Evolutionary conservation across 2,888 invertebrate genomes (phyloP), one percentile per base, ranked within the genome.

Genomic region (Epinotia nisella): DNA sequence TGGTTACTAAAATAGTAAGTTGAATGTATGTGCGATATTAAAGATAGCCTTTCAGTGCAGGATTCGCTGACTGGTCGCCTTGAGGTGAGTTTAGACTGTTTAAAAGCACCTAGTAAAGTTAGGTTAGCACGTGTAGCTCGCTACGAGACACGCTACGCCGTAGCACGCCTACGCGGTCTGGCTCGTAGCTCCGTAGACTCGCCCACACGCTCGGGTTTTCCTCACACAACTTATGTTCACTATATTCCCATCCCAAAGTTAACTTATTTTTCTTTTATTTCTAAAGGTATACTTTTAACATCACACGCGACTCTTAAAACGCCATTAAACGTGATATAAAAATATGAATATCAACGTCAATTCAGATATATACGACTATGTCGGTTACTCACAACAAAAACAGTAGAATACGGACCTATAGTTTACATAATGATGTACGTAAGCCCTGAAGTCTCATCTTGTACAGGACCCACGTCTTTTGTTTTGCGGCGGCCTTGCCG

Each of bases 121-220:
- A 58, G 59, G 49, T 49, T 78, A 83, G 79, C 88, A 87, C 88
- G 88, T 87, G 88, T 84, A 82, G 81, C 85, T n/a, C 89, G 87
- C 88, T 86, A 82, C 79, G 58, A 73, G 72, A 80, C 87, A 89
- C 87, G 84, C 85, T 90, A 89, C 88, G 84, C 66, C 77, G 87
- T 87, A 87, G 91, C 88, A 83, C 87, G 87, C 92, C 92, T 91
- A 92, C 92, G 90, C 90, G 82, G 90, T 90, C 91, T 92, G 86
- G 80, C 83, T 82, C 90, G 90, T 89, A 91, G 90, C 87, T 77
- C 80, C 84, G 88, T 86, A 93, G 93, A 93, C 92, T 90, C 92
- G 89, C 93, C 92, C 88, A 90, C 92, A 89, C 91, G 41, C 35
- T 79, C 79, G 78, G 76, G 79, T 78, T 80, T 85, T 84, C 79